Evolutionary conservation across 2,888 invertebrate species (phyloP).

Genomic region (Caradrina clavipalpis): DNA sequence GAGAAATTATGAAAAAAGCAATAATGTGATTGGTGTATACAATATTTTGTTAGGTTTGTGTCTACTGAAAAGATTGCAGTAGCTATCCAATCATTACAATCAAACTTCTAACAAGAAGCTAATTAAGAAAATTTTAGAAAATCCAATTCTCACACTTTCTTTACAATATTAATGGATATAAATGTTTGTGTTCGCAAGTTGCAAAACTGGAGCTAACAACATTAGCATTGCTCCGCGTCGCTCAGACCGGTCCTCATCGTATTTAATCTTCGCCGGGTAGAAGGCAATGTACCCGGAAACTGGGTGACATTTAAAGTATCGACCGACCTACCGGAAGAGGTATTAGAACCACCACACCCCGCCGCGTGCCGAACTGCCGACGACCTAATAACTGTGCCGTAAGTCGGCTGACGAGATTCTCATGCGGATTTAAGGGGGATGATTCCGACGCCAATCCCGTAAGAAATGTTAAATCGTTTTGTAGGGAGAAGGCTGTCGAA

Average conservation of each 20-base stretch:
- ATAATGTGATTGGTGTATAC: too few species aligned
- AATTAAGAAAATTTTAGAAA: not conserved
- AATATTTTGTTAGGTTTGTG: too few species aligned
- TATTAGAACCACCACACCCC: constrained; percentile 71
- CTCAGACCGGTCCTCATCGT: constrained; percentile 68
- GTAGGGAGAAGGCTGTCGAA: constrained; percentile 1
- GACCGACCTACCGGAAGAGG: constrained; percentile 73
- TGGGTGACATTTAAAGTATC: constrained; percentile 84
- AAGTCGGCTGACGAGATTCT: constrained; percentile 49
- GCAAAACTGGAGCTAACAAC: constrained; percentile 66
- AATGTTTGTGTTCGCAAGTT: constrained; percentile 42
- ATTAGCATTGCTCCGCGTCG: constrained; percentile 61
- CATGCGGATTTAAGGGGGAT: constrained; percentile 31
- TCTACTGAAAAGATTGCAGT: too few species aligned
- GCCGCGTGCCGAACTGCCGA: constrained; percentile 48
- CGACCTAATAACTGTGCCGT: constrained; percentile 59
- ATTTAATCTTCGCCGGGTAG: constrained; percentile 73
- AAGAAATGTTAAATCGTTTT: constrained; percentile 30
- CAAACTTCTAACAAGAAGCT: not conserved
- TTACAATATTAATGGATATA: constrained; percentile 29
- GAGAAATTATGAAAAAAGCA: too few species aligned
- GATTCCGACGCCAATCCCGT: constrained; percentile 5
- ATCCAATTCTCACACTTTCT: constrained; percentile 38
- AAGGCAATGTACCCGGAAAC: constrained; percentile 77
- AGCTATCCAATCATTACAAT: too few species aligned